These are phyloP conservation scores for Nasonia oneida DNA, from an alignment of 2,888 invertebrate species.

Conservation along the genomic window DNA sequence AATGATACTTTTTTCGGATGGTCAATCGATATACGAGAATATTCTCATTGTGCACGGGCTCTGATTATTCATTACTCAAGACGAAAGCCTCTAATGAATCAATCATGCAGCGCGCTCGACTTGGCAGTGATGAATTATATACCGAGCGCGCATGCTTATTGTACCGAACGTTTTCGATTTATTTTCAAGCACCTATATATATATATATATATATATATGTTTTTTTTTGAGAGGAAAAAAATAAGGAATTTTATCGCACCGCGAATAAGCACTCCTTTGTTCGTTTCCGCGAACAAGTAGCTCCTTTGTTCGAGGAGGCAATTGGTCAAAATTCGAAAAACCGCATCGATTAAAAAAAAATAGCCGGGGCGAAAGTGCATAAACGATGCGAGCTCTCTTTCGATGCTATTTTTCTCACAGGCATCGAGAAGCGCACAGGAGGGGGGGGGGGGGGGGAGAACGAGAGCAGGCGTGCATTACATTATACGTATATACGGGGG, in stretches of 20 bases:
- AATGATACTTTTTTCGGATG: neutral
- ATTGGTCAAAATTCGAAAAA: neutral
- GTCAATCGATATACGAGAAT: neutral
- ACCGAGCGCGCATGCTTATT: neutral
- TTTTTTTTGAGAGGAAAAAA: no score
- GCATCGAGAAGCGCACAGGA: neutral
- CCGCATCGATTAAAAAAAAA: neutral
- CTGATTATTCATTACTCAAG: neutral
- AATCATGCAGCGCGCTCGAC: neutral
- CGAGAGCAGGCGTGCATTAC: slow-evolving; percentile 29
- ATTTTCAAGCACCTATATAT: neutral
- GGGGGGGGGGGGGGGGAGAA: neutral
- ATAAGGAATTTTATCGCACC: no score
- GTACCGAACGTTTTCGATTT: neutral
- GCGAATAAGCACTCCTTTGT: no score
- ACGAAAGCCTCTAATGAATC: neutral
- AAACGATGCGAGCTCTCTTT: slow-evolving; percentile 32
- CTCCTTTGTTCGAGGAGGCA: neutral
- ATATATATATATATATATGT: neutral
- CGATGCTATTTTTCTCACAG: slow-evolving; percentile 40
- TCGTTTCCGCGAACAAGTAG: no score
- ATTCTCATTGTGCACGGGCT: neutral
- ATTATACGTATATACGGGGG: slow-evolving; percentile 4
- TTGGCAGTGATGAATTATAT: slow-evolving; percentile 1
- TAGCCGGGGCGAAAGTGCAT: slow-evolving; percentile 31